Base-by-base conservation (phyloP, 1,140 invertebrate genomes). In the Drosophila arizonae region DNA sequence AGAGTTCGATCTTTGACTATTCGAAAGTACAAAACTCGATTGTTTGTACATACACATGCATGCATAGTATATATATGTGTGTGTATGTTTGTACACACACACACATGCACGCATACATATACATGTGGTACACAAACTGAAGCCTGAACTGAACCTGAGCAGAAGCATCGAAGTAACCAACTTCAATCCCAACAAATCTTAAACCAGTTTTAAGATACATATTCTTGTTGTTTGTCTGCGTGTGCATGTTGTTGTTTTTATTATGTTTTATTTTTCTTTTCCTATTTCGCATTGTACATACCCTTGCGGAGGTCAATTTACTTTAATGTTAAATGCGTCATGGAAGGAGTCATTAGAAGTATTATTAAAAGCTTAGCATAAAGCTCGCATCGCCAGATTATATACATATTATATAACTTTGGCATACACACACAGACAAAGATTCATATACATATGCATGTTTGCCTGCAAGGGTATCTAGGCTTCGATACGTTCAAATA, bases 201-300 rank as follows among this genome's bases (percentile, higher is more conserved):
- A 87, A 87, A 87, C 84, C 84, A 87, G 84, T 87, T 88, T 87
- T 72, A 88, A 87, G 85, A 88, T 84, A 87, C 80, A 88, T 88
- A 87, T 87, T 87, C 82, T 84, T 82, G 68, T 48, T 60, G 67
- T 46, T 3, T 75, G 30, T 68, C 17, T 54, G 48, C 45, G 46
- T 50, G 24, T 68, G 28, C 4, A 28, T 66, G 62, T 30, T 66
- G 62, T 30, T 39, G 36, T 39, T 39, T 39, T 39, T 39, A 39
- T 39, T 39, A 39, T 39, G 36, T 8, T 13, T 39, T 11, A 78
- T 62, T 76, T 65, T 76, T 61, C 52, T 77, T 70, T 67, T 79
- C 81, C 74, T 77, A 76, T 76, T 72, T 86, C 81, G 80, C 81
- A 84, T 9, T 17, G 2, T 17, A 79, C 4, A 50, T 50, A 50